phyloP scores from a whole-genome alignment of 2,797 vertebrate species.

The Rhabdomys pumilio region DNA sequence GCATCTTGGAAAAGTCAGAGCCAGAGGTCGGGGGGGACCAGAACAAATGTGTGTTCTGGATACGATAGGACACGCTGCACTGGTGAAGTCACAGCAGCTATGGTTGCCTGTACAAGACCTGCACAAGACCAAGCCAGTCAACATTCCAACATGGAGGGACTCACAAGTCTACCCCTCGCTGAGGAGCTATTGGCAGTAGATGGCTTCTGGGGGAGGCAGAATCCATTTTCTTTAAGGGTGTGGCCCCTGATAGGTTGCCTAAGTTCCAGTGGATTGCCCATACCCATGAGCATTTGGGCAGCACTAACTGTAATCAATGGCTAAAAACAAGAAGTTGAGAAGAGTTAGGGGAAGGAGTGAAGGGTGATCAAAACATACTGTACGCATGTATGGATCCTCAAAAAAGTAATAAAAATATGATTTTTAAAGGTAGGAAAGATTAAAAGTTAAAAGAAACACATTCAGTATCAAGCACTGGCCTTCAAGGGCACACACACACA shows the following conservation, averaged over 20 bases:
- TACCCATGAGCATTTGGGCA: not conserved
- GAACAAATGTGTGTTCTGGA: not conserved
- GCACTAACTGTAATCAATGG: not conserved
- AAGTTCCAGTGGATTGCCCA: not conserved
- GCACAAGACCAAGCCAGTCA: too few relatives aligned
- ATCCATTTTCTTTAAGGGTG: not conserved
- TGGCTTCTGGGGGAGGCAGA: not conserved
- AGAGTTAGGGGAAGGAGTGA: not conserved
- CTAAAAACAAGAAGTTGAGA: not conserved
- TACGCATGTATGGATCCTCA: not conserved
- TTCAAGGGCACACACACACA: not conserved
- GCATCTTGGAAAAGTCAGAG: not conserved
- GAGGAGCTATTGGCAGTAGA: not conserved
- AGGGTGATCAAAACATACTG: not conserved
- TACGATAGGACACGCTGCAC: rapidly evolving
- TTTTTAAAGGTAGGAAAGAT: not conserved
- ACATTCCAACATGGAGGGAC: too few relatives aligned
- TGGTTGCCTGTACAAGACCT: not conserved
- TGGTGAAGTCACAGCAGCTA: not conserved
- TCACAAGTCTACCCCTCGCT: not conserved
- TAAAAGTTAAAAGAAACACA: not conserved
- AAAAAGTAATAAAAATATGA: not conserved
- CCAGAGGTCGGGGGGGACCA: not conserved
- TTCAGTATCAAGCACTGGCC: not conserved
- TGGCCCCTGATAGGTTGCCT: not conserved